Percentiles rank a stretch among this genome's conserved stretches.
Evolutionary conservation across 2,113 vertebrate species (phyloP).

Genomic region (Entelurus aequoreus): DNA sequence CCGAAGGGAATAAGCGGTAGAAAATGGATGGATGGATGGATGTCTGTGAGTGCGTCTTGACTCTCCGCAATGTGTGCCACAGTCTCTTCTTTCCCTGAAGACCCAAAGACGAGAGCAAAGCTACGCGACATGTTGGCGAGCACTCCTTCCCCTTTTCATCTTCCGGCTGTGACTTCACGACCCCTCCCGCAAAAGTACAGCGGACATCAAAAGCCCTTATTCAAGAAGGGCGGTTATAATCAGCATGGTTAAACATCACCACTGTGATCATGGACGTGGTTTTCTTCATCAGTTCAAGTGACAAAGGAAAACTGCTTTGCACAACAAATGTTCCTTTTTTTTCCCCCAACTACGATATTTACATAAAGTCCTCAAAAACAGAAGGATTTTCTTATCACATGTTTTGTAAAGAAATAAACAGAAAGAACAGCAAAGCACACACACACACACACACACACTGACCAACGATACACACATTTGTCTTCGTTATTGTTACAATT

Average conservation of each 20-base stretch:
- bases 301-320: slow-evolving; percentile 65
- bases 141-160: slow-evolving; percentile 53
- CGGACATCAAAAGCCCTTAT: slow-evolving; percentile 73
- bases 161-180: slow-evolving; percentile 52
- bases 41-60: no score
- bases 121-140: slow-evolving; percentile 48
- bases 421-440: slow-evolving; percentile 67
- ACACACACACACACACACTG: slow-evolving; percentile 62
- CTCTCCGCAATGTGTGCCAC: slow-evolving; percentile 15
- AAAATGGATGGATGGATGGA: no score
- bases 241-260: slow-evolving; percentile 62
- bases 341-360: slow-evolving; percentile 66
- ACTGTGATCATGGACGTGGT: slow-evolving; percentile 54
- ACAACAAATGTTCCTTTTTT: slow-evolving; percentile 65
- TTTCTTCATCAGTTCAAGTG: slow-evolving; percentile 65
- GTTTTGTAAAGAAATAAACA: slow-evolving; percentile 63
- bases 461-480: slow-evolving; percentile 69
- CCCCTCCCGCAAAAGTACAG: slow-evolving; percentile 67
- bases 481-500: slow-evolving; percentile 68
- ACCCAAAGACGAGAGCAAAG: not conserved
- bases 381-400: slow-evolving; percentile 53
- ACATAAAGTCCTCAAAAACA: slow-evolving; percentile 70
- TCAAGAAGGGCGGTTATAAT: slow-evolving; percentile 72
- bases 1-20: no score
- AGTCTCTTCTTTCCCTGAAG: slow-evolving; percentile 12